Percentiles rank a stretch among this genome's conserved stretches.
Conservation (phyloP, 2,113 vertebrate species). For the Zapornia atra region DNA sequence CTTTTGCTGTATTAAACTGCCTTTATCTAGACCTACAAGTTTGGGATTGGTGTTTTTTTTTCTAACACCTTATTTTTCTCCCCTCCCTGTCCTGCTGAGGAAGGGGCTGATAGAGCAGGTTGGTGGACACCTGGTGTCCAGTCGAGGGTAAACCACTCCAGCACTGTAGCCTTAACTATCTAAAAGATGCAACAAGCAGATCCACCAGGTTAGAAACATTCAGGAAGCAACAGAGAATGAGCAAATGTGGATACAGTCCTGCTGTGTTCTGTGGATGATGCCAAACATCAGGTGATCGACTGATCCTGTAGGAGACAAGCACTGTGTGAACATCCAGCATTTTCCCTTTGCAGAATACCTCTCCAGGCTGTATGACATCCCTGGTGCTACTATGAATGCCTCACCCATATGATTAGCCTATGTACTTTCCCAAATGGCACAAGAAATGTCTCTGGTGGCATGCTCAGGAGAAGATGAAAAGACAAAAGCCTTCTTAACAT, state of each 20-base stretch:
- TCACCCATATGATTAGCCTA: neutral
- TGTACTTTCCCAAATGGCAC: neutral
- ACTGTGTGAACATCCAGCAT: neutral
- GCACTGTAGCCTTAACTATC: neutral
- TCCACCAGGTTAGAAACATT: neutral
- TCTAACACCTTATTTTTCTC: too few species aligned
- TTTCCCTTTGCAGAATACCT: neutral
- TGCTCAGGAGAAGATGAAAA: neutral
- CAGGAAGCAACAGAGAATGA: neutral
- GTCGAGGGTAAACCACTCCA: too few species aligned
- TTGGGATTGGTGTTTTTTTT: too few species aligned
- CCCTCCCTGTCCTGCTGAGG: too few species aligned
- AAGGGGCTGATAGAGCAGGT: too few species aligned
- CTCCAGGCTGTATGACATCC: neutral
- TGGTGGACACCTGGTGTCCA: too few species aligned
- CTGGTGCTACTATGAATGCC: neutral
- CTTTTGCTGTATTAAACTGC: too few species aligned
- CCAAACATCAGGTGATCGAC: neutral
- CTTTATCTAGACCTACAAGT: too few species aligned
- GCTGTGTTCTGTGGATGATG: neutral
- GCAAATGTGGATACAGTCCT: neutral
- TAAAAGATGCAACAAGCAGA: neutral
- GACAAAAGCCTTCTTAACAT: neutral
- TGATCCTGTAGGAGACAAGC: neutral
- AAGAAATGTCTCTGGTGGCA: neutral